Evolutionary conservation across 2,888 invertebrate genomes (phyloP).

Genomic region (Drosophila setosimentum): DNA sequence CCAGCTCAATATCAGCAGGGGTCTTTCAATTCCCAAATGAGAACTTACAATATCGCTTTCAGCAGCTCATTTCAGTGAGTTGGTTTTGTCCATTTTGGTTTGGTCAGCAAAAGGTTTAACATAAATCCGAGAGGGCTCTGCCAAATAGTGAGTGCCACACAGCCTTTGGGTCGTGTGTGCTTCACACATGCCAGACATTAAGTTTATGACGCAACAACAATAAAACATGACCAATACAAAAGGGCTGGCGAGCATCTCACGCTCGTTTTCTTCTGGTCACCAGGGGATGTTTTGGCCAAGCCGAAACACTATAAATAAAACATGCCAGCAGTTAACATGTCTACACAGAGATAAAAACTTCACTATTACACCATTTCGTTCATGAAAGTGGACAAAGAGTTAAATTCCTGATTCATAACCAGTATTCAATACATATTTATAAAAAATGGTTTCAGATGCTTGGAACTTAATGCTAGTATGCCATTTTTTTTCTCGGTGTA

Average conservation of each 20-base stretch:
- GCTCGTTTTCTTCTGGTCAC: constrained; percentile 51
- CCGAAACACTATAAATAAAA: constrained; percentile 75
- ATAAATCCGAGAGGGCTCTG: constrained; percentile 62
- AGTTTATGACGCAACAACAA: constrained; percentile 80
- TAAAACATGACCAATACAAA: constrained; percentile 68
- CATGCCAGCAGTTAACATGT: constrained; percentile 61
- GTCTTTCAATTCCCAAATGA: constrained; percentile 56
- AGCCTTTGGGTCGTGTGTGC: constrained; percentile 20
- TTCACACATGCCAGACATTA: constrained; percentile 79
- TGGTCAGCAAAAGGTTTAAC: constrained; percentile 76
- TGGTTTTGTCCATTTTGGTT: constrained; percentile 37
- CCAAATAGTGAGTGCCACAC: constrained; percentile 23
- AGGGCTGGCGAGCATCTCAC: constrained; percentile 45
- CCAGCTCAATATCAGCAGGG: constrained; percentile 47
- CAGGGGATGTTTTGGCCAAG: constrained; percentile 69
- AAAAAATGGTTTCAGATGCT: not conserved
- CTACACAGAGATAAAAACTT: constrained; percentile 3
- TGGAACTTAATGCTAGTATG: too few species aligned
- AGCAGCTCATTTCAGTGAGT: constrained; percentile 45
- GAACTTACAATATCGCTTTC: constrained; percentile 63
- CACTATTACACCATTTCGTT: not conserved
- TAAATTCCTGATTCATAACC: not conserved
- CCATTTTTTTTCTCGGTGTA: not conserved
- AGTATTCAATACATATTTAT: not conserved
- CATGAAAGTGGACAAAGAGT: not conserved